Conservation (phyloP, 2,888 invertebrate genomes). For the Helleia helle region DNA sequence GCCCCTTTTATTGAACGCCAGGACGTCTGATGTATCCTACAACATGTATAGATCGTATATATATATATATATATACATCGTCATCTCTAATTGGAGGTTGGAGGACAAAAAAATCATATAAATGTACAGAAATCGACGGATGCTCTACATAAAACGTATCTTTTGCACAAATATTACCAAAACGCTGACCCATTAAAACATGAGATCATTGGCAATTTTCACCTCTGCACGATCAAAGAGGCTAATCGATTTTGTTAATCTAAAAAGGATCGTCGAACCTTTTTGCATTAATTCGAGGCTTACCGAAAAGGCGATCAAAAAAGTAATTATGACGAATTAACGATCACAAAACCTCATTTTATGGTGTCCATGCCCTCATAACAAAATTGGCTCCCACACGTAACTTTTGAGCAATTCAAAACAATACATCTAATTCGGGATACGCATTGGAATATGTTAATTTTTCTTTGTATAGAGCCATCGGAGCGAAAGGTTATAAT, state of each 20-base stretch:
- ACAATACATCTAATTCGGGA: conserved; percentile 61
- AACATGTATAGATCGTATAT: no score
- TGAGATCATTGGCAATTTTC: neutral
- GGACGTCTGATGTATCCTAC: no score
- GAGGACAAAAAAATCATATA: no score
- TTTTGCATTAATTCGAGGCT: conserved; percentile 21
- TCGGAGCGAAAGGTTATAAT: conserved; percentile 68
- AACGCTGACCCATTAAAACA: neutral
- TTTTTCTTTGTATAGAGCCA: conserved; percentile 56
- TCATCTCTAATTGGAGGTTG: no score
- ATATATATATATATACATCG: no score
- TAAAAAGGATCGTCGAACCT: conserved; percentile 30
- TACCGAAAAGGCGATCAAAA: conserved; percentile 40
- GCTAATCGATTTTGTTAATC: conserved; percentile 4
- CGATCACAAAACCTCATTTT: conserved; percentile 36
- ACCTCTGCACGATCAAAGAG: neutral
- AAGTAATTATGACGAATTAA: conserved; percentile 56
- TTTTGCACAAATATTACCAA: neutral
- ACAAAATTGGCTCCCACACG: conserved; percentile 44
- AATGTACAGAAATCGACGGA: no score
- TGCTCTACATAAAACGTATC: no score
- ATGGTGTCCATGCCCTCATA: conserved; percentile 6
- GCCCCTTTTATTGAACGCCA: no score
- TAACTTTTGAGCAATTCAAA: conserved; percentile 56
- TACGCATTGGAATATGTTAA: conserved; percentile 67